These are phyloP conservation scores for Crotalus tigris DNA, from an alignment of 2,113 vertebrate genomes.

Conservation along the genomic window DNA sequence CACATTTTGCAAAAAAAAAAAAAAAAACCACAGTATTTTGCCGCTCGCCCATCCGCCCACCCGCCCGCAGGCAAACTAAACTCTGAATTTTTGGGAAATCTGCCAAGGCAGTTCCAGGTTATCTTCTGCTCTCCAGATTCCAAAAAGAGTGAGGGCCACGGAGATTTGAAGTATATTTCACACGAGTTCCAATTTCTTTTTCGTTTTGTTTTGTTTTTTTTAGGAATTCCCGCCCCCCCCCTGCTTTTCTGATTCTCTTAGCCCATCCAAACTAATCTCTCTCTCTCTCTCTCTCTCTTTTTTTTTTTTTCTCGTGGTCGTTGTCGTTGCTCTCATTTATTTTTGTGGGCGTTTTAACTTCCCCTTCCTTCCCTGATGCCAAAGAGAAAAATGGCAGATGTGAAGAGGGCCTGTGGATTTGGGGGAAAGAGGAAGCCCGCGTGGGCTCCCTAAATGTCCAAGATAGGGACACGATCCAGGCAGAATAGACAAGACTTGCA, in stretches of 20 bases:
- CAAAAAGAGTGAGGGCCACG: not conserved
- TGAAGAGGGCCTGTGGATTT: not conserved
- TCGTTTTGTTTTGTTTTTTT: not conserved
- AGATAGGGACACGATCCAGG: too few relatives aligned
- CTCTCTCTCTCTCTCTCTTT: rapidly evolving
- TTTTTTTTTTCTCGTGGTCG: not conserved
- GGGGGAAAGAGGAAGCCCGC: not conserved
- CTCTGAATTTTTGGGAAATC: too few relatives aligned
- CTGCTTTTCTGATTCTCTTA: not conserved
- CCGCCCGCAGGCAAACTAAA: too few relatives aligned
- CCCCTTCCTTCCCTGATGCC: not conserved
- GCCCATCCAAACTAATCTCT: not conserved
- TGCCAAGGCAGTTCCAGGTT: not conserved
- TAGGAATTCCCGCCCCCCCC: not conserved
- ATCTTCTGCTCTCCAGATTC: not conserved
- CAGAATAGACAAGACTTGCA: not conserved
- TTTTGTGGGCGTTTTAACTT: not conserved
- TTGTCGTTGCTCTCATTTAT: not conserved
- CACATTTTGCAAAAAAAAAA: not conserved
- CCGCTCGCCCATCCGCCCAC: not conserved
- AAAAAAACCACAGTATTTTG: not conserved
- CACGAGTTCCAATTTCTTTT: not conserved
- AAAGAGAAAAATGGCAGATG: not conserved
- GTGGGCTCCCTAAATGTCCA: not conserved
- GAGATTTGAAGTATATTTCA: not conserved